A percentile compares a stretch with the other conserved stretches of the same genome.
phyloP scores from a whole-genome alignment of 2,113 vertebrate species.

The Cepphus grylle region DNA sequence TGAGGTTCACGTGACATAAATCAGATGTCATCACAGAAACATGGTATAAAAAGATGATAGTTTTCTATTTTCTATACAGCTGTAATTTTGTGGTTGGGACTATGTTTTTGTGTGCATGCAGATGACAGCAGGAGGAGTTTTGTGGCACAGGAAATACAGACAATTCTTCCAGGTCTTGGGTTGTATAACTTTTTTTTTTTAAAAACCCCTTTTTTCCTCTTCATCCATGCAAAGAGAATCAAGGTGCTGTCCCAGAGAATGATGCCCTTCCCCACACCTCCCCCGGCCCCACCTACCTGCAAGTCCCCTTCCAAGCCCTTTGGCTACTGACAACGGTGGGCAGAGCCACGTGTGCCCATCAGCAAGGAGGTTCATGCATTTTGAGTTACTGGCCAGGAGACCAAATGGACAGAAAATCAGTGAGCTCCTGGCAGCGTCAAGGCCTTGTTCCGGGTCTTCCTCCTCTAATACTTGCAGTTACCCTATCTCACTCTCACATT shows the following conservation, averaged over 20 bases:
- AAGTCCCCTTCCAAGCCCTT: neutral
- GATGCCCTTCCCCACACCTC: neutral
- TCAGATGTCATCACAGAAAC: neutral
- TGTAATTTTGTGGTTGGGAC: neutral
- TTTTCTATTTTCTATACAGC: neutral
- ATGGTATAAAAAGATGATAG: neutral
- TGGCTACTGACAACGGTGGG: neutral
- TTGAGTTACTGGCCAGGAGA: neutral
- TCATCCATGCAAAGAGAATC: neutral
- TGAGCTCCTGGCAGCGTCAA: neutral
- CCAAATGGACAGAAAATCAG: neutral
- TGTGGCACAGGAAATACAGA: neutral
- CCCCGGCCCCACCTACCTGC: too few species aligned
- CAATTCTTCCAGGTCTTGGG: neutral
- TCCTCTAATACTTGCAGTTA: neutral
- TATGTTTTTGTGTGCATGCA: neutral
- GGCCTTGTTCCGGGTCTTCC: neutral
- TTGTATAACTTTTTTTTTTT: neutral
- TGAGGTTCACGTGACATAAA: neutral
- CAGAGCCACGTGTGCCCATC: neutral
- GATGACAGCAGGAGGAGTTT: neutral
- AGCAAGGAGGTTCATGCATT: neutral
- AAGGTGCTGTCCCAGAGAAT: neutral
- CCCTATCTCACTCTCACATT: neutral
- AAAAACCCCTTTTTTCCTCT: neutral